Evolutionary conservation across 2,113 vertebrate genomes (phyloP), one percentile per base, ranked within the genome.

Genomic region (Zeus faber): DNA sequence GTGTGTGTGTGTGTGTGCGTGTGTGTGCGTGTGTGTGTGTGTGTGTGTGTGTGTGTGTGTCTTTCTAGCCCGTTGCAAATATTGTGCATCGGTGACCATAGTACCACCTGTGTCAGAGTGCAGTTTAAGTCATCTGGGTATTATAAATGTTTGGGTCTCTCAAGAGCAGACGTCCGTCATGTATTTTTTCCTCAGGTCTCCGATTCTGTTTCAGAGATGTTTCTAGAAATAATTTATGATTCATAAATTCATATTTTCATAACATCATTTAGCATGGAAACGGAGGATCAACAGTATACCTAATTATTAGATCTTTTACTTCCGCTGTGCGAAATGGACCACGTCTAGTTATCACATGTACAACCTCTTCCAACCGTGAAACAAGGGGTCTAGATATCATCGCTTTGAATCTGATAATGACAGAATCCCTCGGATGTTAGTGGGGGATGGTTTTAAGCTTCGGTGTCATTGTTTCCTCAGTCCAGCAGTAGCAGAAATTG

Each of bases 401-500:
- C 54, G 44, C 26, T 53, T 45, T 49, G 27, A 33, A 49, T 46
- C 31, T 45, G 49, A 53, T 20, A 49, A 33, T 5, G 31, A 10
- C n/a, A n/a, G n/a, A n/a, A n/a, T n/a, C n/a, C n/a, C n/a, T n/a
- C n/a, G n/a, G n/a, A n/a, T n/a, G n/a, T n/a, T n/a, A n/a, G n/a
- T n/a, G n/a, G n/a, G n/a, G n/a, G n/a, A n/a, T n/a, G n/a, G n/a
- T n/a, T n/a, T 29, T 29, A 9, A 3, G 31, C 29, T 2, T 6
- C 31, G 6, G 31, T 13, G 4, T 33, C 51, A 58, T 44, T 23
- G n/a, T 58, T 23, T 62, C 69, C 26, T 61, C 59, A 50, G 66
- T 80, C 74, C 58, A 61, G 61, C 71, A 80, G 61, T 62, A 26
- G 65, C 8, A 26, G 58, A 59, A 41, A 44, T 54, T 48, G 67